Evolutionary conservation across 30 jellyfish, hydroid and myxozoan genomes (phyloP).

Genomic region (Phacellophora camtschatica): DNA sequence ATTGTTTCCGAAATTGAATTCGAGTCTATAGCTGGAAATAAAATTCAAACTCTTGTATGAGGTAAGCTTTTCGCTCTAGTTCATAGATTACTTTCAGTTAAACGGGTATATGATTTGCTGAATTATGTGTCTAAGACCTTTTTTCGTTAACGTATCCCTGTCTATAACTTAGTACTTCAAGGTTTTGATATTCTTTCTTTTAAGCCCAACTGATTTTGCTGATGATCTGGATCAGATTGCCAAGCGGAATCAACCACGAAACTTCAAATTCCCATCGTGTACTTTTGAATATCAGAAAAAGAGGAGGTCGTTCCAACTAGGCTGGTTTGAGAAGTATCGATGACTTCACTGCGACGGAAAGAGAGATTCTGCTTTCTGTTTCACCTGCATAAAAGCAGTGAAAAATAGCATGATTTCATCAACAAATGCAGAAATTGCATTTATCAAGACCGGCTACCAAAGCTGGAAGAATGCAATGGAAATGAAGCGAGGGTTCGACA

Average conservation of each 20-base stretch:
- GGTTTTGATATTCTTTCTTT: neutral
- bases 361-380: constrained; percentile 55
- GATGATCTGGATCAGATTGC: neutral
- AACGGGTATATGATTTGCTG: neutral
- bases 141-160: neutral
- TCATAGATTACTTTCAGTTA: neutral
- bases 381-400: constrained; percentile 67
- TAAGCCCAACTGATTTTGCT: neutral
- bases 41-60: neutral
- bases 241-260: constrained; percentile 28
- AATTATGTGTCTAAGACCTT: neutral
- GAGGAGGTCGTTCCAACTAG: neutral
- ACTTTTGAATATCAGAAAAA: neutral
- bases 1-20: neutral
- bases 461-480: constrained; percentile 65
- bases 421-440: constrained; percentile 53
- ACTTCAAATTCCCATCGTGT: constrained; percentile 6
- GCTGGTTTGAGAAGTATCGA: neutral
- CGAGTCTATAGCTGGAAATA: neutral
- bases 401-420: constrained; percentile 60
- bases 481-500: constrained; percentile 36
- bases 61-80: neutral
- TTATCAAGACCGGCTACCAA: constrained; percentile 53
- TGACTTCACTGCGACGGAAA: neutral
- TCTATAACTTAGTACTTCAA: neutral